These are phyloP conservation scores for Drosophila mimetica DNA, from an alignment of 2,888 invertebrate genomes.

Conservation along the genomic window DNA sequence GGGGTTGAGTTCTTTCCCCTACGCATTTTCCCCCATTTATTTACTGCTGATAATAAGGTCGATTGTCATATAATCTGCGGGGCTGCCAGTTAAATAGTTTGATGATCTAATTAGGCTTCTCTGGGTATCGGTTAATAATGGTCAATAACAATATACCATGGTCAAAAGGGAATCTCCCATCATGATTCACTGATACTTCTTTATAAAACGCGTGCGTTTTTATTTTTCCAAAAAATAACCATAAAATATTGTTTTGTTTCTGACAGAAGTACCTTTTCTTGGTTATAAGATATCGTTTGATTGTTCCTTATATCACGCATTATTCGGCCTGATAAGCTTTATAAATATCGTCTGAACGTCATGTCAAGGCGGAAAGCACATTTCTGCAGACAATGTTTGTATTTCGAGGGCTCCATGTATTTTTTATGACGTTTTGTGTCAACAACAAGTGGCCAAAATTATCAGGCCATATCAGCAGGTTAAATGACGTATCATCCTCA, in stretches of 20 bases:
- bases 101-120: slow-evolving; percentile 43
- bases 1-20: slow-evolving; percentile 26
- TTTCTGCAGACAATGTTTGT: slow-evolving; percentile 23
- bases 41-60: slow-evolving; percentile 24
- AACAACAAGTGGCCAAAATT: slow-evolving; percentile 43
- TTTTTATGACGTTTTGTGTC: slow-evolving; percentile 61
- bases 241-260: slow-evolving; percentile 18
- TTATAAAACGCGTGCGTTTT: background rate
- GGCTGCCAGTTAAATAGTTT: slow-evolving; percentile 26
- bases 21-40: slow-evolving; percentile 19
- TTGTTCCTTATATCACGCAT: slow-evolving; percentile 33
- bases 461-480: slow-evolving; percentile 32
- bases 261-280: slow-evolving; percentile 3
- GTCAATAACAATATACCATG: background rate
- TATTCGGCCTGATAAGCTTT: slow-evolving; percentile 36
- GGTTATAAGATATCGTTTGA: slow-evolving; percentile 17
- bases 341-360: slow-evolving; percentile 30
- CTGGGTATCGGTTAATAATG: slow-evolving; percentile 3
- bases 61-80: slow-evolving; percentile 49
- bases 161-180: slow-evolving; percentile 20
- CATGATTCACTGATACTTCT: slow-evolving; percentile 18
- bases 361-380: slow-evolving; percentile 4
- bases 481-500: slow-evolving; percentile 53
- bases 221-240: slow-evolving; percentile 20
- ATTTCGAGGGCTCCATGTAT: slow-evolving; percentile 25